Conservation (phyloP, 2,888 invertebrate species). For the Chymomyza caudatula region DNA sequence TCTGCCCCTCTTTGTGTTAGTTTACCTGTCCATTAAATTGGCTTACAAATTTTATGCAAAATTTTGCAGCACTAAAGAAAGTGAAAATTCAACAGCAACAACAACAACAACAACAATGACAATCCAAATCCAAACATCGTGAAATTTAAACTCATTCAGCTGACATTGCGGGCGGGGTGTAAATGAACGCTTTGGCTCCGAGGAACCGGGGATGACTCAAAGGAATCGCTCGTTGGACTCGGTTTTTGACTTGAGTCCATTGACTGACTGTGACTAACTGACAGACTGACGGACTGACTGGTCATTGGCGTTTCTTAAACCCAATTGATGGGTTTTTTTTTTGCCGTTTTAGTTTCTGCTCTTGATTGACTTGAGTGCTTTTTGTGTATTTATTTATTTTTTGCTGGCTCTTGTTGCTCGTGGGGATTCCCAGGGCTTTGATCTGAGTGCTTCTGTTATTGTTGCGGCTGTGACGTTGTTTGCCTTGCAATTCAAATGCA, state of each 20-base stretch:
- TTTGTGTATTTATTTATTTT: neutral
- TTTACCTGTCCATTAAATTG: neutral
- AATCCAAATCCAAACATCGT: no score
- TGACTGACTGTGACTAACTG: neutral
- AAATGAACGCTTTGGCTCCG: no score
- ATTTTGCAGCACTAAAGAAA: neutral
- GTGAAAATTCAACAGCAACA: neutral
- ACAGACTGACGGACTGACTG: neutral
- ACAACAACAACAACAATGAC: neutral
- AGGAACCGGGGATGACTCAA: neutral
- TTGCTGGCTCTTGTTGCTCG: neutral
- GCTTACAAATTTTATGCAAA: neutral
- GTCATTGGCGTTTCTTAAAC: neutral
- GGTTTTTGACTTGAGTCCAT: neutral
- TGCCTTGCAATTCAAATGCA: constrained; percentile 24
- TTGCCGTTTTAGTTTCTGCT: neutral
- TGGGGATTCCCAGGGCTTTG: neutral
- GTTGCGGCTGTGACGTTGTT: neutral
- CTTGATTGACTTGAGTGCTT: neutral
- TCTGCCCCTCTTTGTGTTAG: neutral
- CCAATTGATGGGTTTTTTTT: neutral
- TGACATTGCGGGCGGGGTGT: no score
- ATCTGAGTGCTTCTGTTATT: constrained; percentile 3
- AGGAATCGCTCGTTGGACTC: neutral
- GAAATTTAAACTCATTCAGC: neutral